phyloP scores from a whole-genome alignment of 2,888 invertebrate species.

The Drosophila demipolita region DNA sequence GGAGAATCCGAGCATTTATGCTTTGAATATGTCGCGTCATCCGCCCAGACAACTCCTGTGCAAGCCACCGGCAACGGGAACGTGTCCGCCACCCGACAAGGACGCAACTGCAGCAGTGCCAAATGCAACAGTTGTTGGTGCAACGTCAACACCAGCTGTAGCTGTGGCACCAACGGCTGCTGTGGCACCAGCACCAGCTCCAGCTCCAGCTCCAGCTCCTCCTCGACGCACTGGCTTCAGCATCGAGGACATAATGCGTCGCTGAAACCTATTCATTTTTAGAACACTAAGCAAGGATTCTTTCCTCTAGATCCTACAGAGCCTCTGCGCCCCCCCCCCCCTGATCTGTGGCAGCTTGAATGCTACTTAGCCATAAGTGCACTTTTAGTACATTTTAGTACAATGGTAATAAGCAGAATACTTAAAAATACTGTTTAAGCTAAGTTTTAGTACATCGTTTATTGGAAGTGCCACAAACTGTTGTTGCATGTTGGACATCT shows the following conservation, averaged over 20 bases:
- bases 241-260: constrained; percentile 96
- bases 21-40: constrained; percentile 83
- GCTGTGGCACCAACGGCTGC: constrained; percentile 26
- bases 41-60: constrained; percentile 75
- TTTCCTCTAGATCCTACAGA: constrained; percentile 2
- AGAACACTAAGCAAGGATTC: constrained; percentile 37
- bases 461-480: constrained; percentile 48
- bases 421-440: constrained; percentile 15
- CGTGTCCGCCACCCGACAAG: constrained; percentile 80
- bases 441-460: constrained; percentile 27
- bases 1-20: constrained; percentile 68
- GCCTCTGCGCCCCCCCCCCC: neutral
- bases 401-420: constrained; percentile 68
- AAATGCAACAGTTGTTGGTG: constrained; percentile 8
- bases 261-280: constrained; percentile 85
- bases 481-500: constrained; percentile 58
- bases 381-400: constrained; percentile 78
- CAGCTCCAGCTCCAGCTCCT: constrained; percentile 85
- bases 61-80: constrained; percentile 52
- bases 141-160: constrained; percentile 61
- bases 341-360: constrained; percentile 18
- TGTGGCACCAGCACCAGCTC: constrained; percentile 55
- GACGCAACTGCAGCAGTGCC: constrained; percentile 21
- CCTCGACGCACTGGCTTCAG: constrained; percentile 93
- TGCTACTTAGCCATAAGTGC: constrained; percentile 63